Conservation (phyloP, 2,888 invertebrate genomes). For the Eumacrocentrus americanus region DNA sequence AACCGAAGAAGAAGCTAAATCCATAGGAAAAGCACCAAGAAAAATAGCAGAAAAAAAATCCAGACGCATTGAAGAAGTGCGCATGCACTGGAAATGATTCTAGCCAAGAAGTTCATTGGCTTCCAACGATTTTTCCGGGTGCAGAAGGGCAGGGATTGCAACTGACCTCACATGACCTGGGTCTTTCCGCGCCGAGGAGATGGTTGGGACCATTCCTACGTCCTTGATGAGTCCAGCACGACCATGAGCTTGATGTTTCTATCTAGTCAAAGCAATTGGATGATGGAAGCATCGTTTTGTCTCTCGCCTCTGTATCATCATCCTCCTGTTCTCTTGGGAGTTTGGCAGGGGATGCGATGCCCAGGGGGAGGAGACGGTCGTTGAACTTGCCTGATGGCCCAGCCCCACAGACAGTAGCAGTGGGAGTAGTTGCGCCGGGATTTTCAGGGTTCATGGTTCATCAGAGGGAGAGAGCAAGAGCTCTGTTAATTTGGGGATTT, state of each 20-base stretch:
- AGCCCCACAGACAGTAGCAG: constrained; percentile 5
- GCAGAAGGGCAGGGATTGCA: constrained; percentile 27
- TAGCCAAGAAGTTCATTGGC: too few relatives aligned
- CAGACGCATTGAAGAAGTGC: neutral
- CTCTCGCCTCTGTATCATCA: too few relatives aligned
- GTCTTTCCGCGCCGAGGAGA: neutral
- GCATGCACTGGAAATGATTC: too few relatives aligned
- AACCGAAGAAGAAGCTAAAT: constrained; percentile 23
- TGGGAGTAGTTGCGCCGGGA: constrained; percentile 1
- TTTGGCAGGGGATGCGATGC: constrained; percentile 27
- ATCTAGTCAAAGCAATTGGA: too few relatives aligned
- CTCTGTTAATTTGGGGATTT: constrained; percentile 4
- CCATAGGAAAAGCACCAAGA: neutral
- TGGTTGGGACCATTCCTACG: too few relatives aligned
- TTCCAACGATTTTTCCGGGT: too few relatives aligned
- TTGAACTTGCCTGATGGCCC: constrained; percentile 34
- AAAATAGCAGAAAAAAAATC: constrained; percentile 2
- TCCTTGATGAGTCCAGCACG: too few relatives aligned
- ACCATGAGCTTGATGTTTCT: too few relatives aligned
- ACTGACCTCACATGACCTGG: neutral
- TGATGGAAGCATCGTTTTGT: too few relatives aligned
- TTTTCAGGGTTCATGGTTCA: constrained; percentile 7
- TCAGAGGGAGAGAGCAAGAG: constrained; percentile 8
- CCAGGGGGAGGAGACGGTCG: constrained; percentile 37
- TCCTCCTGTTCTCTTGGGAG: neutral